These are phyloP conservation scores for Polypedilum vanderplanki DNA, from an alignment of 1,140 invertebrate genomes.

Conservation along the genomic window DNA sequence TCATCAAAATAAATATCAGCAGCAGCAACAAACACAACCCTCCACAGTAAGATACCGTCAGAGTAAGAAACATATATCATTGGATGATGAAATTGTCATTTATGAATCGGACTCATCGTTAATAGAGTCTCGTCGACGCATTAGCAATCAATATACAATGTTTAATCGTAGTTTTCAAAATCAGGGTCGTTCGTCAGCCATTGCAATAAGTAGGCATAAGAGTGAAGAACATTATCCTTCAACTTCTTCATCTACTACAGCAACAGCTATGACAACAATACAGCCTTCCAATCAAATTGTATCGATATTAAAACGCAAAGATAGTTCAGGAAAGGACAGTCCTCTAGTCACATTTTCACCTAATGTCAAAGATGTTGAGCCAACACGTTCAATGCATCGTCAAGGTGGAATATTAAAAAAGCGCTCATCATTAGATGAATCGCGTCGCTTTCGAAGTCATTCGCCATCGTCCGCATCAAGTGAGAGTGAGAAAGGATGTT, in stretches of 20 bases:
- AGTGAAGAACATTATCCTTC: conserved; percentile 1
- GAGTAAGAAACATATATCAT: not conserved
- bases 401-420: conserved; percentile 71
- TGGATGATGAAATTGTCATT: not conserved
- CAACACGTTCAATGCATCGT: conserved; percentile 49
- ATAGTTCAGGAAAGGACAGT: conserved; percentile 50
- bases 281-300: conserved; percentile 49
- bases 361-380: conserved; percentile 52
- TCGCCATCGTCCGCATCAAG: conserved; percentile 34
- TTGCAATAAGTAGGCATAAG: conserved; percentile 3
- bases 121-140: conserved; percentile 4
- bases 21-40: not conserved
- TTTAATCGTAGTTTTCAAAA: not conserved
- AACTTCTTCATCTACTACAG: not conserved
- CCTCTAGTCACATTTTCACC: conserved; percentile 63
- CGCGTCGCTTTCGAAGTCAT: conserved; percentile 45
- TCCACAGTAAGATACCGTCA: not conserved
- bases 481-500: conserved; percentile 39
- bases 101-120: conserved; percentile 22
- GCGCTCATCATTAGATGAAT: conserved; percentile 68
- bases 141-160: not conserved
- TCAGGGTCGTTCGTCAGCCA: not conserved
- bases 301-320: conserved; percentile 73
- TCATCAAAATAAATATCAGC: not conserved
- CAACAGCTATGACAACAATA: conserved; percentile 33